Percentiles rank a stretch among this genome's conserved stretches.
Conservation (phyloP, 1,140 invertebrate species). For the Pachyrhynchus sulphureomaculatus region DNA sequence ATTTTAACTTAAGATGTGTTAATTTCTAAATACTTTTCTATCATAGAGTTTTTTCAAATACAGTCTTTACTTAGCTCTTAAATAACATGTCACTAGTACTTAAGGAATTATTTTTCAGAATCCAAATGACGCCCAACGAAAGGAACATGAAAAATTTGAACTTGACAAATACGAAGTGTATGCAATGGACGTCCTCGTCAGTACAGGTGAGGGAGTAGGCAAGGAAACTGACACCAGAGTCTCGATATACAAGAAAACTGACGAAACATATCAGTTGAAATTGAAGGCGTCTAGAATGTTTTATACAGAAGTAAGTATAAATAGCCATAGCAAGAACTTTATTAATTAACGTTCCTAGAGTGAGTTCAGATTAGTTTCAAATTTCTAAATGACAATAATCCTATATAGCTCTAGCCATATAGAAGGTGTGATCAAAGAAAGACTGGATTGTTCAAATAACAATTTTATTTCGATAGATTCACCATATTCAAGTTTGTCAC, state of each 20-base stretch:
- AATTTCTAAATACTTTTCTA: no score
- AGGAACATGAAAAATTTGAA: slow-evolving; percentile 96
- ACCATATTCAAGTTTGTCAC: no score
- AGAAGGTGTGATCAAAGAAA: no score
- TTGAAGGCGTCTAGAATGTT: slow-evolving; percentile 95
- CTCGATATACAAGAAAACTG: slow-evolving; percentile 98
- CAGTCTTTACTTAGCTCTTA: no score
- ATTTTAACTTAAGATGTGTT: no score
- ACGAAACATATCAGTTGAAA: slow-evolving; percentile 95
- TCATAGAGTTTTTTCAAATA: no score
- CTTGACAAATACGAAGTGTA: slow-evolving; percentile 98
- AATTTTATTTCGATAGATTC: no score
- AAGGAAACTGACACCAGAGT: slow-evolving; percentile 92
- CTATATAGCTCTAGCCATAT: no score
- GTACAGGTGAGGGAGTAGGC: slow-evolving; percentile 84
- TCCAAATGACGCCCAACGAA: slow-evolving; percentile 94
- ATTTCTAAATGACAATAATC: no score
- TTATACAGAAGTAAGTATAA: slow-evolving; percentile 75
- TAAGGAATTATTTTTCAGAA: slow-evolving; percentile 17
- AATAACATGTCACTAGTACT: no score
- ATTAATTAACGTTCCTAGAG: not conserved
- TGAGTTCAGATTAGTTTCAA: not conserved
- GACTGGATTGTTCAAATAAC: no score
- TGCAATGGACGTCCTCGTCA: slow-evolving; percentile 96
- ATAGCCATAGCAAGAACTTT: not conserved